These are phyloP conservation scores for Hybognathus amarus DNA, from an alignment of 2,797 vertebrate genomes.

Conservation along the genomic window DNA sequence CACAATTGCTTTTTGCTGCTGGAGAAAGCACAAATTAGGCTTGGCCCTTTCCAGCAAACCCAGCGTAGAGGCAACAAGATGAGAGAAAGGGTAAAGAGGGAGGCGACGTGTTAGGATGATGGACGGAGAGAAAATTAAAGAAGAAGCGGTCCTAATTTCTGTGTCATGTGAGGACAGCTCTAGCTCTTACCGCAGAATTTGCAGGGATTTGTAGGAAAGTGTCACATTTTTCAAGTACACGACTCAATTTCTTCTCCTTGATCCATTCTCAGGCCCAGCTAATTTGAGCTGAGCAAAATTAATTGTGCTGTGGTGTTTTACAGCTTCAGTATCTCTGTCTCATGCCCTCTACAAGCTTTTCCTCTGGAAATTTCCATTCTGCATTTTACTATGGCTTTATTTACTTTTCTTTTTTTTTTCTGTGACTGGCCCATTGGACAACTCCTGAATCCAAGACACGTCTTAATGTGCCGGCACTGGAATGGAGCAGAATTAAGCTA, in stretches of 20 bases:
- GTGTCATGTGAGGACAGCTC: slow-evolving; percentile 33
- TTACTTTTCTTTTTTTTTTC: neutral
- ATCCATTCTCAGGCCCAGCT: neutral
- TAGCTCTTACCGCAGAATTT: slow-evolving; percentile 1
- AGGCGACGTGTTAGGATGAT: slow-evolving; percentile 23
- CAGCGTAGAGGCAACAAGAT: slow-evolving; percentile 10
- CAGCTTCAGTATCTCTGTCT: slow-evolving; percentile 12
- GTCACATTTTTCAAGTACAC: slow-evolving; percentile 2
- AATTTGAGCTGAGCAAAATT: slow-evolving; percentile 30
- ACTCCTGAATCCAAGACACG: slow-evolving; percentile 21
- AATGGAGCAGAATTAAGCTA: slow-evolving; percentile 9
- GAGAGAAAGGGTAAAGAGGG: slow-evolving; percentile 13
- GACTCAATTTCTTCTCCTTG: slow-evolving; percentile 3
- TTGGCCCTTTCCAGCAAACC: slow-evolving; percentile 18
- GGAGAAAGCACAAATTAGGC: slow-evolving; percentile 21
- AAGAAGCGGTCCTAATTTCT: slow-evolving; percentile 7
- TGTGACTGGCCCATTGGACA: slow-evolving; percentile 24
- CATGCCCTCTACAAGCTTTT: slow-evolving; percentile 8
- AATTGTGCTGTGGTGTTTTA: slow-evolving; percentile 33
- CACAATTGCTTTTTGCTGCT: slow-evolving; percentile 37
- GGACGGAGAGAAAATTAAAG: slow-evolving; percentile 20
- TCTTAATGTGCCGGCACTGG: slow-evolving; percentile 1
- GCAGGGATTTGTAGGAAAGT: slow-evolving; percentile 9
- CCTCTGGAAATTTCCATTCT: slow-evolving; percentile 28
- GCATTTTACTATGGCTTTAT: slow-evolving; percentile 35